Percentiles rank a stretch among this genome's conserved stretches.
Conservation (phyloP, 2,113 vertebrate genomes). For the Arvicanthis niloticus region DNA sequence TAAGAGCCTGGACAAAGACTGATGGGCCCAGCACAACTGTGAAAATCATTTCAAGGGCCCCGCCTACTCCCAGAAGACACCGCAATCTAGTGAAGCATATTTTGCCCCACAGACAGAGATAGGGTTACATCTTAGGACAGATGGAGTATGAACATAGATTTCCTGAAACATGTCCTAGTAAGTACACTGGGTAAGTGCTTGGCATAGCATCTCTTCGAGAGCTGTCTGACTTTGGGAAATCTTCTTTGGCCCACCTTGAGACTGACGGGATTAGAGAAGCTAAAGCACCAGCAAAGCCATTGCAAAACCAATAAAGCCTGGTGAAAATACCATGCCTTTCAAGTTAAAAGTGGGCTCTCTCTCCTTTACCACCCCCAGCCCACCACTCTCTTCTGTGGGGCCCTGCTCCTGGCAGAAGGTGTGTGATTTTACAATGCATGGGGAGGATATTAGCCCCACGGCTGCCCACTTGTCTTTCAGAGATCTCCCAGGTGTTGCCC, state of each 20-base stretch:
- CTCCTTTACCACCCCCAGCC: not conserved
- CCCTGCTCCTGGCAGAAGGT: not conserved
- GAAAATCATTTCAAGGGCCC: not conserved
- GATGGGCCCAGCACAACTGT: not conserved
- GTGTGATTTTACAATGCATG: not conserved
- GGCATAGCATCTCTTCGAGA: not conserved
- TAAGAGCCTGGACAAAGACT: not conserved
- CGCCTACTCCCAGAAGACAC: not conserved
- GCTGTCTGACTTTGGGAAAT: not conserved
- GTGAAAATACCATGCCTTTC: not conserved
- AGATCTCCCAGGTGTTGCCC: not conserved
- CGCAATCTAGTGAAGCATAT: not conserved
- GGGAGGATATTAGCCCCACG: not conserved
- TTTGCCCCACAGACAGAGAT: not conserved
- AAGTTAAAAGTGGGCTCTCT: not conserved
- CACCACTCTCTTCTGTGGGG: not conserved
- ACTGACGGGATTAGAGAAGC: not conserved
- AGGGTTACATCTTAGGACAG: not conserved
- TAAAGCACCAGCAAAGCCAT: not conserved
- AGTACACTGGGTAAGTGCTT: too few relatives aligned
- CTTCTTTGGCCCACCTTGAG: not conserved
- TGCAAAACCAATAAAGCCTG: not conserved
- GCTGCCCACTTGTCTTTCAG: not conserved
- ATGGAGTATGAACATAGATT: not conserved
- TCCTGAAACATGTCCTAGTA: not conserved